Percentiles rank a stretch among this genome's conserved stretches.
These are phyloP conservation scores for Panorpa germanica DNA, from an alignment of 2,888 invertebrate species.

Conservation along the genomic window DNA sequence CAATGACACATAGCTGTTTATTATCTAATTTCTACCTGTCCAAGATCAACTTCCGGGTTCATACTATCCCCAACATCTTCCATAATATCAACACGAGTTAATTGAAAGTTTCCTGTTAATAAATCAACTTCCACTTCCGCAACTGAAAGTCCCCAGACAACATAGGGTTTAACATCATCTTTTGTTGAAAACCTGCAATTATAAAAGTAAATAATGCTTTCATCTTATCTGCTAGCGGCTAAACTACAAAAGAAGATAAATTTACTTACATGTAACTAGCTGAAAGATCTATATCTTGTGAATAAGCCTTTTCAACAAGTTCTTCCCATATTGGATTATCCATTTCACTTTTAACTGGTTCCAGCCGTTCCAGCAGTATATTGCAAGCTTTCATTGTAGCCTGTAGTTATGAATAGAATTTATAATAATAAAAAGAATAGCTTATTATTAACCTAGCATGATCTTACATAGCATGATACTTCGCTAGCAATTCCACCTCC, in stretches of 20 bases:
- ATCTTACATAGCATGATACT: conserved; percentile 31
- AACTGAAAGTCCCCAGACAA: conserved; percentile 40
- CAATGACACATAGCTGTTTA: too few relatives aligned
- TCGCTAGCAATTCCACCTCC: conserved; percentile 60
- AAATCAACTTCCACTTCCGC: conserved; percentile 61
- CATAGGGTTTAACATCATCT: conserved; percentile 34
- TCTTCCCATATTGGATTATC: conserved; percentile 35
- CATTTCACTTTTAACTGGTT: conserved; percentile 33
- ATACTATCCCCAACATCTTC: conserved; percentile 57
- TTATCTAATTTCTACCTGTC: conserved; percentile 31
- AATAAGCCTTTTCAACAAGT: conserved; percentile 31
- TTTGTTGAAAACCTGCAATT: too few relatives aligned
- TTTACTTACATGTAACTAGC: conserved; percentile 34
- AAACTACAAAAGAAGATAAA: too few relatives aligned
- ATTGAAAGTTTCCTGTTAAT: conserved; percentile 53
- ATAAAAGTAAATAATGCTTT: too few relatives aligned
- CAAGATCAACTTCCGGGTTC: conserved; percentile 52
- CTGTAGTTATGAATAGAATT: conserved; percentile 18
- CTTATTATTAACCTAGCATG: too few relatives aligned
- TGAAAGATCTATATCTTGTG: conserved; percentile 34
- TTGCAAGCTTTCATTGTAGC: conserved; percentile 43
- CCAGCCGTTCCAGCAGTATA: conserved; percentile 34
- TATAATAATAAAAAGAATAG: too few relatives aligned
- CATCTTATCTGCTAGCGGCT: too few relatives aligned
- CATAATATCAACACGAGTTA: conserved; percentile 46